Percentiles rank a stretch among this genome's conserved stretches.
These are phyloP conservation scores for Parotia lawesii DNA, from an alignment of 2,113 vertebrate genomes.

Conservation along the genomic window DNA sequence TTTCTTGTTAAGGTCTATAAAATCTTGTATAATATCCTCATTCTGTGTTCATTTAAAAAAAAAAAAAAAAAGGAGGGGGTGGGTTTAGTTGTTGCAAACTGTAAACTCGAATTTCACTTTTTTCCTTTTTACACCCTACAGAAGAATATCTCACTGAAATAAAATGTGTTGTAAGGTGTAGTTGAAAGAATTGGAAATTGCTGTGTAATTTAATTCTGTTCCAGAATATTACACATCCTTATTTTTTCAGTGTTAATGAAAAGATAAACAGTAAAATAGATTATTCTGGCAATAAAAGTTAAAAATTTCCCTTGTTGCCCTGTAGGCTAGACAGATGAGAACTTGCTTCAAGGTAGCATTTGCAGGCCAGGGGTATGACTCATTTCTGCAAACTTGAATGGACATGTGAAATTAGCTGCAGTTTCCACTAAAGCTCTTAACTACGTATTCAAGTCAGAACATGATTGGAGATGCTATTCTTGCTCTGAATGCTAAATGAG, in stretches of 20 bases:
- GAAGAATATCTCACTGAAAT: background rate
- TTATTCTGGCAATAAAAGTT: background rate
- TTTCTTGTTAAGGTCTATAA: background rate
- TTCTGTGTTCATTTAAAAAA: background rate
- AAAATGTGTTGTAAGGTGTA: background rate
- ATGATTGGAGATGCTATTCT: background rate
- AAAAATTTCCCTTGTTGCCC: background rate
- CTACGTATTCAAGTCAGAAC: background rate
- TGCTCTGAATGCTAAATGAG: background rate
- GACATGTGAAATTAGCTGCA: background rate
- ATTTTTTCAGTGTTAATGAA: background rate
- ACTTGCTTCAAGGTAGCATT: background rate
- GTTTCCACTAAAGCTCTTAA: background rate
- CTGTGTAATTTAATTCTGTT: background rate
- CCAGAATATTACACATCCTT: background rate
- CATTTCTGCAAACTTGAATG: conserved; percentile 6
- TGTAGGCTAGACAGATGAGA: background rate
- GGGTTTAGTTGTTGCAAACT: background rate
- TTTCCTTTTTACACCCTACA: background rate
- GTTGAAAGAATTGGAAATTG: background rate
- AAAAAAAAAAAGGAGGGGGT: background rate
- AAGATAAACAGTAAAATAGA: background rate
- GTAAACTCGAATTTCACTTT: background rate
- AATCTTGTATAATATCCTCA: background rate
- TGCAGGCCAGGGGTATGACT: background rate